These are phyloP conservation scores for Nomada goodeniana DNA, from an alignment of 2,888 invertebrate genomes.

Conservation along the genomic window DNA sequence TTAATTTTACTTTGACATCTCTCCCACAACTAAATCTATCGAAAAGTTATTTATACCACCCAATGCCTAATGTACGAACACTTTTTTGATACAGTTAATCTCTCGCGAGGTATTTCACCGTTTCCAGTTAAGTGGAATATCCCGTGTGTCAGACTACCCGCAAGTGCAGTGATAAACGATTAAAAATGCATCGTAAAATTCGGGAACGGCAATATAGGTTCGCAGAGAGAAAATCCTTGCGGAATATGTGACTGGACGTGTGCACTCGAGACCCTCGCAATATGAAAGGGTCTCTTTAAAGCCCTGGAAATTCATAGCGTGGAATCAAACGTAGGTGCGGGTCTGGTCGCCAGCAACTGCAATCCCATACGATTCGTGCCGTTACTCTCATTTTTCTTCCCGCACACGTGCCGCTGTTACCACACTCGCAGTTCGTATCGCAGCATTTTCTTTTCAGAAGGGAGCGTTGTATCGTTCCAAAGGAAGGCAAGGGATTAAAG, in stretches of 20 bases:
- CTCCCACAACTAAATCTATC: too few relatives aligned
- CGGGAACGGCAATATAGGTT: neutral
- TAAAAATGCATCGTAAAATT: slow-evolving; percentile 30
- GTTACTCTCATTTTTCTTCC: slow-evolving; percentile 63
- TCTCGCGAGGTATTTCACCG: too few relatives aligned
- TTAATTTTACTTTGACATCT: too few relatives aligned
- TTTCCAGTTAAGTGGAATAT: too few relatives aligned
- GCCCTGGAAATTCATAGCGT: slow-evolving; percentile 38
- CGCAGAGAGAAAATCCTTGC: slow-evolving; percentile 14
- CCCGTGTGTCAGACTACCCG: too few relatives aligned
- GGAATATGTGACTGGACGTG: neutral
- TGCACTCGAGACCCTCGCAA: neutral
- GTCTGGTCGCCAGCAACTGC: neutral
- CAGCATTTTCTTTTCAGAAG: neutral
- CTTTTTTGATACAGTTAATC: too few relatives aligned
- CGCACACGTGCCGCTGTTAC: slow-evolving; percentile 65
- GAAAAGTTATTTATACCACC: too few relatives aligned
- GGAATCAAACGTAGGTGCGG: slow-evolving; percentile 25
- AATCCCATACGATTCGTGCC: slow-evolving; percentile 52
- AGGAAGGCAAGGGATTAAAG: neutral
- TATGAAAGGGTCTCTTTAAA: slow-evolving; percentile 31
- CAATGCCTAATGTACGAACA: too few relatives aligned
- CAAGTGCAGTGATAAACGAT: slow-evolving; percentile 11
- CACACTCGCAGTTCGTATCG: slow-evolving; percentile 25
- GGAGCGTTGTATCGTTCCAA: neutral